Conservation (phyloP, 1,140 invertebrate genomes). For the Araneus ventricosus region DNA sequence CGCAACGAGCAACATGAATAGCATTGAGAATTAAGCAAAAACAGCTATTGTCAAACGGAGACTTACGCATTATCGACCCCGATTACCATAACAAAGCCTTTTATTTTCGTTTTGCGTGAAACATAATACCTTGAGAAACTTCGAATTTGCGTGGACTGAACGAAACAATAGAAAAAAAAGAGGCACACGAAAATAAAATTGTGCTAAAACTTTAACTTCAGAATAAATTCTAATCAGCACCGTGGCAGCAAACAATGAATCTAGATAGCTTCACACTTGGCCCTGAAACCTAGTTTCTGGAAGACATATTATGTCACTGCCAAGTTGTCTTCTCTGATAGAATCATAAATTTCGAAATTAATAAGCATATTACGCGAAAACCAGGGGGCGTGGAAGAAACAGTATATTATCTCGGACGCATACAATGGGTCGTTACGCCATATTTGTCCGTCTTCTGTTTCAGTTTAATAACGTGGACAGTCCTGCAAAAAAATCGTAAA, state of each 20-base stretch:
- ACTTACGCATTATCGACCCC: slow-evolving; percentile 23
- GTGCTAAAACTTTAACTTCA: background rate
- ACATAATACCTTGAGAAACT: slow-evolving; percentile 32
- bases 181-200: slow-evolving; percentile 10
- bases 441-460: slow-evolving; percentile 29
- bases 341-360: slow-evolving; percentile 57
- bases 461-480: background rate
- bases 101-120: slow-evolving; percentile 23
- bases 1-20: background rate
- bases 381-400: slow-evolving; percentile 18
- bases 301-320: slow-evolving; percentile 47
- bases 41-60: background rate
- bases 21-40: background rate
- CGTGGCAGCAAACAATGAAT: background rate
- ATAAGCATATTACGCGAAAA: background rate
- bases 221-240: slow-evolving; percentile 29
- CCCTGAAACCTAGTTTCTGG: slow-evolving; percentile 43
- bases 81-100: slow-evolving; percentile 6
- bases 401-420: background rate
- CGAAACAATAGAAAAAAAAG: background rate
- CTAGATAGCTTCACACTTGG: slow-evolving; percentile 36
- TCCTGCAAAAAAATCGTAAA: slow-evolving; percentile 2
- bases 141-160: background rate
- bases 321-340: background rate
- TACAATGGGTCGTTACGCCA: slow-evolving; percentile 28